Percentiles rank a stretch among this genome's conserved stretches.
Conservation (phyloP, 2,113 vertebrate genomes). For the Mormoops blainvillei region DNA sequence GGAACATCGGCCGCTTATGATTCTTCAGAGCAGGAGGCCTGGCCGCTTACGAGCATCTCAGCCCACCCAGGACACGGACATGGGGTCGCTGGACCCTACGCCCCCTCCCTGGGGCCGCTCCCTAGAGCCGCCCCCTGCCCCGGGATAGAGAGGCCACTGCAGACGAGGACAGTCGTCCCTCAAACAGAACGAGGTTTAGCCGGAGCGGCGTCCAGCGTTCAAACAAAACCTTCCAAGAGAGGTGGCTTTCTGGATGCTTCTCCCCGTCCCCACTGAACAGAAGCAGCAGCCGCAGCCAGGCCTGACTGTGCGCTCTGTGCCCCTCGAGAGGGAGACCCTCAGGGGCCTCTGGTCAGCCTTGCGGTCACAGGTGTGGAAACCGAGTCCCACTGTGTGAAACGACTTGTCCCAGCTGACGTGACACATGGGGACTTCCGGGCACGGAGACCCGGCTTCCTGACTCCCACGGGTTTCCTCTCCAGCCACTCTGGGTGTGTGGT, state of each 20-base stretch:
- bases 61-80: neutral
- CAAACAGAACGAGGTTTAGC: neutral
- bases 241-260: neutral
- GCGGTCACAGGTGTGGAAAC: accelerated
- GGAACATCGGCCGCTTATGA: accelerated
- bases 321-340: neutral
- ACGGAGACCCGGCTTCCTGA: neutral
- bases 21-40: neutral
- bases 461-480: accelerated
- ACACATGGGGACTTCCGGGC: accelerated
- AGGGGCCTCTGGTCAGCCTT: neutral
- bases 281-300: neutral
- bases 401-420: accelerated
- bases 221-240: accelerated
- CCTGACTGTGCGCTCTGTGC: neutral
- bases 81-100: accelerated
- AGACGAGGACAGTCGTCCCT: accelerated
- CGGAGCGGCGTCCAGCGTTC: neutral
- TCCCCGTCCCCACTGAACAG: neutral
- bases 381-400: accelerated
- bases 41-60: accelerated
- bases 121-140: neutral
- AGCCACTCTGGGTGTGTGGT: neutral
- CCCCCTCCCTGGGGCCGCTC: neutral
- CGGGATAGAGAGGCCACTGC: neutral